Percentiles rank a stretch among this genome's conserved stretches.
phyloP scores from a whole-genome alignment of 2,888 invertebrate genomes.

The Pharmacophagus antenor region DNA sequence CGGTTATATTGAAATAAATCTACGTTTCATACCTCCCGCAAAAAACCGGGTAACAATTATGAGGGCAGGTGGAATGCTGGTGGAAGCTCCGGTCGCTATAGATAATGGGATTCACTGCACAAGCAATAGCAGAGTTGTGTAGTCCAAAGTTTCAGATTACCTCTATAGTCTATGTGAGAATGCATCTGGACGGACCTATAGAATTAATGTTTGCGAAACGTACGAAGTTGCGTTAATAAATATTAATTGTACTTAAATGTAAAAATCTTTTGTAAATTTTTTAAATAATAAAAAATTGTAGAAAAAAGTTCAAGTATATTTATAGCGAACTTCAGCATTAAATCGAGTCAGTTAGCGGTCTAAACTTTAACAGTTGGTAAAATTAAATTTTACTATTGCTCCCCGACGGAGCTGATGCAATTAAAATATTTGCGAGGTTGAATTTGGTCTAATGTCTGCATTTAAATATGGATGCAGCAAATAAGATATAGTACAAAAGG shows the following conservation, averaged over 20 bases:
- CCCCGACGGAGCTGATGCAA: slow-evolving; percentile 5
- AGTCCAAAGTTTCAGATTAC: slow-evolving; percentile 6
- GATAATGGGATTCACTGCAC: background rate
- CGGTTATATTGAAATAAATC: slow-evolving; percentile 36
- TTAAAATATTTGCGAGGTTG: slow-evolving; percentile 19
- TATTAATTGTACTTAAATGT: slow-evolving; percentile 14
- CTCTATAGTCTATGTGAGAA: slow-evolving; percentile 17
- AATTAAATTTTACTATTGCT: slow-evolving; percentile 11
- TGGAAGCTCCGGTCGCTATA: background rate
- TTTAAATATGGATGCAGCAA: slow-evolving; percentile 3
- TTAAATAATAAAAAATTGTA: slow-evolving; percentile 15
- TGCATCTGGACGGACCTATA: slow-evolving; percentile 27
- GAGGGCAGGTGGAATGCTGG: slow-evolving; percentile 18
- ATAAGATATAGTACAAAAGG: slow-evolving; percentile 18
- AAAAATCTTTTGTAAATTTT: slow-evolving; percentile 11
- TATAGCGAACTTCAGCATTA: slow-evolving; percentile 1
- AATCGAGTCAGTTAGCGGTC: slow-evolving; percentile 5
- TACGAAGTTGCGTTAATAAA: slow-evolving; percentile 15
- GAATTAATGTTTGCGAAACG: slow-evolving; percentile 19
- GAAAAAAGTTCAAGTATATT: slow-evolving; percentile 13
- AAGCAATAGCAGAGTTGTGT: background rate
- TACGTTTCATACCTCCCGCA: slow-evolving; percentile 27
- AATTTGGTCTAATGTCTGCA: slow-evolving; percentile 15
- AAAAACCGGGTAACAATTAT: slow-evolving; percentile 21
- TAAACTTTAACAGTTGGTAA: background rate